phyloP scores from a whole-genome alignment of 2,888 invertebrate genomes.

The Agrotis clavis region DNA sequence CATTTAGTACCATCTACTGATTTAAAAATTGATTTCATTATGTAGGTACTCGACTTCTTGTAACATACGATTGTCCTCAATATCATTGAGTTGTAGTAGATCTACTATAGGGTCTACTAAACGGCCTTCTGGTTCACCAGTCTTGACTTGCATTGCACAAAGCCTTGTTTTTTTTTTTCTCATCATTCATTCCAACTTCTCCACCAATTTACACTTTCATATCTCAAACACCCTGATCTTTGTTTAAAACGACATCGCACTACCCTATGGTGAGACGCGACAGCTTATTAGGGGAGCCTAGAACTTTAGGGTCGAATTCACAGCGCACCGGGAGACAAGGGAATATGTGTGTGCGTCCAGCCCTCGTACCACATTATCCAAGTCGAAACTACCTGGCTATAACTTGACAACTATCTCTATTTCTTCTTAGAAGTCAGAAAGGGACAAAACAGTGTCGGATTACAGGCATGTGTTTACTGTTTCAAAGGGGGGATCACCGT shows the following conservation, averaged over 20 bases:
- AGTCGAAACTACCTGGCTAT: slow-evolving; percentile 65
- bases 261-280: slow-evolving; percentile 87
- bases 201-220: slow-evolving; percentile 33
- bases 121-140: too few relatives aligned
- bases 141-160: neutral
- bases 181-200: slow-evolving; percentile 13
- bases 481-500: slow-evolving; percentile 79
- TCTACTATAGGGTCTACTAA: too few relatives aligned
- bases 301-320: slow-evolving; percentile 89
- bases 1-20: neutral
- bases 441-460: slow-evolving; percentile 70
- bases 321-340: slow-evolving; percentile 81
- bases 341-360: slow-evolving; percentile 84
- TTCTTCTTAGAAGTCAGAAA: slow-evolving; percentile 62
- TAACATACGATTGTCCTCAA: neutral
- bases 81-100: neutral
- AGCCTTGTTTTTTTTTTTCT: neutral
- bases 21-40: neutral
- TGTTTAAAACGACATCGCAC: slow-evolving; percentile 71
- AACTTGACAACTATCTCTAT: slow-evolving; percentile 71
- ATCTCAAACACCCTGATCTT: slow-evolving; percentile 68
- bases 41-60: neutral
- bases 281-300: slow-evolving; percentile 90
- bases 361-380: slow-evolving; percentile 72
- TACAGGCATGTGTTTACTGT: slow-evolving; percentile 77